Percentiles rank a stretch among this genome's conserved stretches.
These are phyloP conservation scores for Leiothrix lutea DNA, from an alignment of 2,113 vertebrate genomes.

Conservation along the genomic window DNA sequence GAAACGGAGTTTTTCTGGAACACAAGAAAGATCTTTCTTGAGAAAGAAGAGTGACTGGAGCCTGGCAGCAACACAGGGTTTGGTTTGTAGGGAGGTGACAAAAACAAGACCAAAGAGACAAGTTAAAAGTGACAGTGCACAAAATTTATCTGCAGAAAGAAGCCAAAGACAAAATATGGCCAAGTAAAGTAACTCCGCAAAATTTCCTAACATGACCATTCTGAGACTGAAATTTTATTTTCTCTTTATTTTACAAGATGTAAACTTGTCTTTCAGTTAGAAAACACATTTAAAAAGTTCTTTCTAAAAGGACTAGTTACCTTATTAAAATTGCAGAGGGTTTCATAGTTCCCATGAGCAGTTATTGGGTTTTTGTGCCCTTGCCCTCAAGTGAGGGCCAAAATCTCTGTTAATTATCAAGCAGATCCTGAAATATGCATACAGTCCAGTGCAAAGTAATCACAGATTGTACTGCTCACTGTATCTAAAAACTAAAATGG, in stretches of 20 bases:
- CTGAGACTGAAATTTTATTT: conserved; percentile 19
- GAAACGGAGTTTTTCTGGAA: background rate
- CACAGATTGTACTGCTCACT: background rate
- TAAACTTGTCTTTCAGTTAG: conserved; percentile 42
- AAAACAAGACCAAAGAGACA: conserved; percentile 24
- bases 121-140: background rate
- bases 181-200: conserved; percentile 43
- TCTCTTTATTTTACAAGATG: conserved; percentile 52
- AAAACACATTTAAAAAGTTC: background rate
- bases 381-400: background rate
- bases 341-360: conserved; percentile 15
- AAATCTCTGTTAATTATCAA: background rate
- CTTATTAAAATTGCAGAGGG: background rate
- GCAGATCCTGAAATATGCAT: background rate
- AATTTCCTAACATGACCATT: conserved; percentile 12
- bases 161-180: conserved; percentile 15
- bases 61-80: background rate
- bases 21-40: background rate
- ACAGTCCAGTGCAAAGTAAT: background rate
- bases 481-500: background rate
- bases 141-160: conserved; percentile 14
- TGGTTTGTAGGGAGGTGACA: background rate
- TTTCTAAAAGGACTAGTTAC: background rate
- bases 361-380: background rate
- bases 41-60: background rate